Evolutionary conservation across 2,888 invertebrate species (phyloP).

Genomic region (Ligdia adustata): DNA sequence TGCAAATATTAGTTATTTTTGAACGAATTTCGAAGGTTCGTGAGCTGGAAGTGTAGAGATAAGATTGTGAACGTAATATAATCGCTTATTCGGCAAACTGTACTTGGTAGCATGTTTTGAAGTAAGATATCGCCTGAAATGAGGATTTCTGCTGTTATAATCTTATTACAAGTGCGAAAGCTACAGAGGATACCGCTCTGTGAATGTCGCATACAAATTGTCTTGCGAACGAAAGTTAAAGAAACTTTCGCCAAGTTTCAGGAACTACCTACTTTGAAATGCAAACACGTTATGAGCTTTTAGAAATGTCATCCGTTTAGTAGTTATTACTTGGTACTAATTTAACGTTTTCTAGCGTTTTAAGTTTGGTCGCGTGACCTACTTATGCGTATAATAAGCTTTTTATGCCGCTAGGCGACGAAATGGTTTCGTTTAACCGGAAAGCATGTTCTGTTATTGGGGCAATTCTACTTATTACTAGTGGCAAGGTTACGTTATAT

Average conservation of each 20-base stretch:
- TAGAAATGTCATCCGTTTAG: constrained; percentile 33
- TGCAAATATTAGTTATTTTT: too few species aligned
- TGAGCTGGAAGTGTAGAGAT: too few species aligned
- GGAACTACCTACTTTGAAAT: constrained; percentile 14
- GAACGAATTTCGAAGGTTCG: too few species aligned
- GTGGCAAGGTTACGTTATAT: background rate
- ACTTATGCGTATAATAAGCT: constrained; percentile 15
- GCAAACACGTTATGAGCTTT: constrained; percentile 23
- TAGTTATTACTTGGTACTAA: constrained; percentile 22
- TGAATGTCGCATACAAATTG: constrained; percentile 1
- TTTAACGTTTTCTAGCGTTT: constrained; percentile 25
- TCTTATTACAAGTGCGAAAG: background rate
- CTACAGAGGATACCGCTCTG: background rate
- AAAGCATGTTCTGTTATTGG: constrained; percentile 3
- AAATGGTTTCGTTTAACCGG: constrained; percentile 7
- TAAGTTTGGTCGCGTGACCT: constrained; percentile 25
- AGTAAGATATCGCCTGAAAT: too few species aligned
- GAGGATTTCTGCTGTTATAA: too few species aligned
- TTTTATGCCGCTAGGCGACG: constrained; percentile 9
- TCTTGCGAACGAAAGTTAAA: constrained; percentile 5
- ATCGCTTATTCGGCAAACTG: too few species aligned
- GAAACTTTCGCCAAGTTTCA: constrained; percentile 9
- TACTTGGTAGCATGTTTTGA: too few species aligned
- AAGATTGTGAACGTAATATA: too few species aligned
- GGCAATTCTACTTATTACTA: constrained; percentile 2